Base-by-base conservation (phyloP, 2,113 vertebrate genomes). In the Psilopsiagon aurifrons region DNA sequence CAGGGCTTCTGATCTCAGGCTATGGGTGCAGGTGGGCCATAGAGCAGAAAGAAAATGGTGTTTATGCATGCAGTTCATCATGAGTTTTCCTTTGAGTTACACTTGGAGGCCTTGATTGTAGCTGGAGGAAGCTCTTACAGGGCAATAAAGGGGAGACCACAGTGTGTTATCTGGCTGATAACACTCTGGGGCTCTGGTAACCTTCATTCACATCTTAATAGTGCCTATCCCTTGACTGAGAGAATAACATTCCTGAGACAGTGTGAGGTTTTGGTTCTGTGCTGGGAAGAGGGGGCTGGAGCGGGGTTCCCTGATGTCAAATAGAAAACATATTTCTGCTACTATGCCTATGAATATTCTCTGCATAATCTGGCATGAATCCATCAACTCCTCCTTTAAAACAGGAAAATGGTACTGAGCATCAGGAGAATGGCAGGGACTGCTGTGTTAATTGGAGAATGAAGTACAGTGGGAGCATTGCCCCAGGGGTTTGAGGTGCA, bases 1-100 rank as follows among this genome's bases (percentile, higher is more conserved):
- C 28, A 1, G 0, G 1, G 2, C 64, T 77, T 77, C 62, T 51
- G 29, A 14, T 51, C 27, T 16, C 0, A 0, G 41, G 9, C 10
- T 37, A 3, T 59, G 57, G 33, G 33, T 59, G 57, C 46, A 33
- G 63, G 24, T 5, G 4, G 35, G 20, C 35, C 1, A 2, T 2
- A 37, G 47, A 60, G 68, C n/a, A 31, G 74, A 17, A 44, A 62
- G 47, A 67, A 29, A 41, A 0, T 29, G 20, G 12, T 46, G 76
- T 51, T 90, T 15, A 11, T 77, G 80, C 80, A 19, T 67, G 59
- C 4, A 1, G 24, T 66, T 51, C 2, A 0, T 8, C 13, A 33
- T 43, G 31, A 43, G 17, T 35, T 88, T 83, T 62, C 76, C 31
- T 46, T 81, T 2, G 0, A 28, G n/a, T 86, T 71, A 24, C 22